Base-by-base conservation (phyloP, 2,888 invertebrate genomes). In the Spisula solida region DNA sequence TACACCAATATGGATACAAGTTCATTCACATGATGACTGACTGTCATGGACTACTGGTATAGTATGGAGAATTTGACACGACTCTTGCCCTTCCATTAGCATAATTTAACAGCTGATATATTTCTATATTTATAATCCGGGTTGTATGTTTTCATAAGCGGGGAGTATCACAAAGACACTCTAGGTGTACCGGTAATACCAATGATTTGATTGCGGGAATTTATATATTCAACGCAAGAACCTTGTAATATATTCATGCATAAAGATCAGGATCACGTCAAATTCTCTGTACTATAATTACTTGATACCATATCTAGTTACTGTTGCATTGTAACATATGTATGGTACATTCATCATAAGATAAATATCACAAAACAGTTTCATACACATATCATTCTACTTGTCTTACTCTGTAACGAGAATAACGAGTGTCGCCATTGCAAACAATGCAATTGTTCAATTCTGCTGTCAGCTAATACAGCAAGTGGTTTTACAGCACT, bases 291-390 rank as follows among this genome's bases (percentile, higher is more conserved):
- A n/a, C n/a, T n/a, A n/a, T n/a, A 66, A 25, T 25, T n/a, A 66
- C n/a, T n/a, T 10, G n/a, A 12, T 66, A 20, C 1, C 60, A n/a
- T 66, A 66, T 66, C 60, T 2, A 25, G 25, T 66, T 14, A 18
- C 14, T 60, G n/a, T 60, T n/a, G 2, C 60, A 60, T 5, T 66
- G 75, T 34, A 75, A 75, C 75, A 75, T 75, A 31, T 75, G 75
- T 75, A 12, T n/a, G 70, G n/a, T 41, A 41, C 41, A 34, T 75
- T 34, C 2, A 75, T 75, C 75, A 75, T 34, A 75, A 31, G 75
- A 75, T 75, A 75, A 75, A 75, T 34, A 75, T 31, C 75, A 75
- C 31, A 31, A 75, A 66, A 25, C 25, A 25, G 8, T 41, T 66
- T 66, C 60, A 66, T 66, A 66, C 41, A n/a, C 41, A 41, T 41